Conservation (phyloP, 2,888 invertebrate species). For the Macropis europaea region DNA sequence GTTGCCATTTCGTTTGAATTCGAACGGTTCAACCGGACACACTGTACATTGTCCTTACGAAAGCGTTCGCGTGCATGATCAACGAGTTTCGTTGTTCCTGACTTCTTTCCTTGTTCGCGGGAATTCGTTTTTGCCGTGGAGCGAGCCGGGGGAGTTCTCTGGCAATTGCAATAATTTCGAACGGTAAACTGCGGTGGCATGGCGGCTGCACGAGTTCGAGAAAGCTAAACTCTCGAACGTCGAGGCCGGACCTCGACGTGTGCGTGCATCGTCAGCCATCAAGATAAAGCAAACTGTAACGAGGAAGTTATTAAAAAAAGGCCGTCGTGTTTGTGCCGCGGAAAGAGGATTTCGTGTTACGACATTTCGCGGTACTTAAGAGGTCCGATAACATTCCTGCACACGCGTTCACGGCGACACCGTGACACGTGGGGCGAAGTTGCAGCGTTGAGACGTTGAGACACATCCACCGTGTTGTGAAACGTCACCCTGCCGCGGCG, state of each 20-base stretch:
- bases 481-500: too few relatives aligned
- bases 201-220: not conserved
- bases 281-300: conserved; percentile 46
- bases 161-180: not conserved
- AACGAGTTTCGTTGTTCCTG: too few relatives aligned
- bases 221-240: not conserved
- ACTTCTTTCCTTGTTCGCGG: too few relatives aligned
- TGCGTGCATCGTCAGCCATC: conserved; percentile 24
- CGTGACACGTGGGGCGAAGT: not conserved
- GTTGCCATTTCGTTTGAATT: too few relatives aligned
- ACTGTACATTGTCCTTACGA: too few relatives aligned
- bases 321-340: not conserved
- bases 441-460: too few relatives aligned
- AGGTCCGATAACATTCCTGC: not conserved
- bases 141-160: too few relatives aligned
- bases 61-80: too few relatives aligned
- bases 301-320: conserved; percentile 49
- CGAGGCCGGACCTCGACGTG: not conserved
- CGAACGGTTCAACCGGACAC: too few relatives aligned
- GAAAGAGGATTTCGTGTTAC: conserved; percentile 21
- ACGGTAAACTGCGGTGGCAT: not conserved
- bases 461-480: too few relatives aligned
- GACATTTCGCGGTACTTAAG: conserved; percentile 3
- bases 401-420: not conserved
- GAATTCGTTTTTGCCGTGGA: too few relatives aligned